phyloP scores from a whole-genome alignment of 2,113 vertebrate species.

The Campylomormyrus numenius region DNA sequence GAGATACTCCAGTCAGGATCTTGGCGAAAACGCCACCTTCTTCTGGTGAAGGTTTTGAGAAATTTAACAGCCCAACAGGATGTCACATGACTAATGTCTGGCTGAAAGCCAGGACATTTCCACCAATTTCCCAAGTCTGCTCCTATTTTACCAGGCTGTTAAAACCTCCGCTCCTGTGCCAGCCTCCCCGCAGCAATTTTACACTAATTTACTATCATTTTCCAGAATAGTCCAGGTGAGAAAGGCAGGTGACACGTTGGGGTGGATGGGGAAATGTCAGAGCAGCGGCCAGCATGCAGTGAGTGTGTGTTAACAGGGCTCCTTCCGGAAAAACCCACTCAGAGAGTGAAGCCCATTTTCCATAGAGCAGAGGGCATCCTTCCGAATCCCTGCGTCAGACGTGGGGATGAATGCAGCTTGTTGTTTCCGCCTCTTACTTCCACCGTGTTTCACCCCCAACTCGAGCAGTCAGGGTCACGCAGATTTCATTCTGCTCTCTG shows the following conservation, averaged over 20 bases:
- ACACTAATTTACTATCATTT: neutral
- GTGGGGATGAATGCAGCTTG: neutral
- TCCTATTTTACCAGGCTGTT: conserved; percentile 2
- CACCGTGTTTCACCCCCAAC: neutral
- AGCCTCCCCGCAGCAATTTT: neutral
- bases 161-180: neutral
- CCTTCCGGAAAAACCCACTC: neutral
- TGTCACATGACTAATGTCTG: neutral
- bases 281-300: neutral
- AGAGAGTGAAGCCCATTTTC: neutral
- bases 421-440: neutral
- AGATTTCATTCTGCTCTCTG: neutral
- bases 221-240: conserved; percentile 1
- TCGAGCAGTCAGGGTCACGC: neutral
- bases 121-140: neutral
- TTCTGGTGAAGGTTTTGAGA: neutral
- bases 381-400: neutral
- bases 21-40: neutral
- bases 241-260: neutral
- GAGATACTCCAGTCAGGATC: neutral
- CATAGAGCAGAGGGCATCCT: neutral
- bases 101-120: neutral
- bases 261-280: neutral
- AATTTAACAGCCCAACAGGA: neutral
- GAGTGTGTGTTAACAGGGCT: neutral